Conservation (phyloP, 2,113 vertebrate species). For the Pongo pygmaeus region DNA sequence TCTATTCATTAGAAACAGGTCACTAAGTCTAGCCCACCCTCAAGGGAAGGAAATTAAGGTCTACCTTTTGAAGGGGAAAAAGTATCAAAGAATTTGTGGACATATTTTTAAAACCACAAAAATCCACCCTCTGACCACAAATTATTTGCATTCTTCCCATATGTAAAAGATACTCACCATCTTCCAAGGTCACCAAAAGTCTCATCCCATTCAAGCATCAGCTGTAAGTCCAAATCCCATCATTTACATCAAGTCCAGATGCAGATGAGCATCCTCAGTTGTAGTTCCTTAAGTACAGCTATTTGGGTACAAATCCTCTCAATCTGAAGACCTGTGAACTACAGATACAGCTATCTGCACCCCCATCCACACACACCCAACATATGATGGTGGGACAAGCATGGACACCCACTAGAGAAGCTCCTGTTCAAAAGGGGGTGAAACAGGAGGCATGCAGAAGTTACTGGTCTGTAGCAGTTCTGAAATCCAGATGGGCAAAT, state of each 20-base stretch:
- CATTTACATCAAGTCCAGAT: not conserved
- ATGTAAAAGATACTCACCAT: not conserved
- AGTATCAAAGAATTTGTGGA: not conserved
- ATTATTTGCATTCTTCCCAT: not conserved
- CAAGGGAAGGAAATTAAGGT: not conserved
- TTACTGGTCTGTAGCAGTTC: not conserved
- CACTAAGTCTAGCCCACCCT: not conserved
- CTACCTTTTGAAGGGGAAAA: not conserved
- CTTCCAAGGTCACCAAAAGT: not conserved
- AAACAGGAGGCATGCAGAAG: not conserved
- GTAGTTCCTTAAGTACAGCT: not conserved
- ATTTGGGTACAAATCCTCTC: not conserved
- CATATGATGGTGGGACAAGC: not conserved
- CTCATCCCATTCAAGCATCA: not conserved
- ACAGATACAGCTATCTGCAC: not conserved
- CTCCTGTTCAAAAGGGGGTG: not conserved
- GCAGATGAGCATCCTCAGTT: not conserved
- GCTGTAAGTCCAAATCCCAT: not conserved
- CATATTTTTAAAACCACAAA: conserved; percentile 2
- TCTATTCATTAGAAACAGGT: not conserved
- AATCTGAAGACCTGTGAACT: not conserved
- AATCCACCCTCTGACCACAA: not conserved
- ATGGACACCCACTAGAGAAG: not conserved
- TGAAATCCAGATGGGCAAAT: not conserved
- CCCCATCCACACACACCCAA: not conserved